These are phyloP conservation scores for Lagorchestes hirsutus DNA, from an alignment of 2,797 vertebrate species.

Conservation along the genomic window DNA sequence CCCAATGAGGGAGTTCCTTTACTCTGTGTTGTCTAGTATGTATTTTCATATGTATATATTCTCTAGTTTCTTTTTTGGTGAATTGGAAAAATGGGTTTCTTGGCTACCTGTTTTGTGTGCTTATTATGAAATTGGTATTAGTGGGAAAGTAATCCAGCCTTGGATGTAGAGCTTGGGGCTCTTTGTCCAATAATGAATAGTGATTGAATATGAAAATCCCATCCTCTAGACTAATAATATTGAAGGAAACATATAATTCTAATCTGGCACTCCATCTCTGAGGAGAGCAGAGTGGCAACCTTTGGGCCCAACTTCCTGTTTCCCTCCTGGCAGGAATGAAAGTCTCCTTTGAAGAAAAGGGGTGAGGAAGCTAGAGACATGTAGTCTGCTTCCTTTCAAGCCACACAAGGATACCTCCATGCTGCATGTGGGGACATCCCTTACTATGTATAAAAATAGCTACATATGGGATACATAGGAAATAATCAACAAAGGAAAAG, in stretches of 20 bases:
- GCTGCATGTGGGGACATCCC: neutral
- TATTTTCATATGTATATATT: neutral
- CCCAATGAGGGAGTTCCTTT: neutral
- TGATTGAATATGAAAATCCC: too few species aligned
- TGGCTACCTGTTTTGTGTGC: neutral
- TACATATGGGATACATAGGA: neutral
- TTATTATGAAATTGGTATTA: neutral
- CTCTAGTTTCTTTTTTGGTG: neutral
- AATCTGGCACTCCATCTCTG: neutral
- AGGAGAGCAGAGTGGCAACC: too few species aligned
- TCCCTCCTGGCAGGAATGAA: neutral
- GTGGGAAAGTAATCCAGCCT: neutral
- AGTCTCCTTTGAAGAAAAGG: neutral
- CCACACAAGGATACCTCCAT: neutral
- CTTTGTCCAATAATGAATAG: neutral
- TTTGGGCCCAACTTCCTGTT: neutral
- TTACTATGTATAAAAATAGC: neutral
- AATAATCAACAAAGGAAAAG: neutral
- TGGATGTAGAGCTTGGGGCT: neutral
- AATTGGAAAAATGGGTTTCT: neutral
- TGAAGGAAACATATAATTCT: neutral
- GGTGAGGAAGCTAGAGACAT: neutral
- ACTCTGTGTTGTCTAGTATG: neutral
- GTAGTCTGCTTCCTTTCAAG: neutral
- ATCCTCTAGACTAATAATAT: too few species aligned